These are phyloP conservation scores for Chorisops tibialis DNA, from an alignment of 2,888 invertebrate genomes.

Conservation along the genomic window DNA sequence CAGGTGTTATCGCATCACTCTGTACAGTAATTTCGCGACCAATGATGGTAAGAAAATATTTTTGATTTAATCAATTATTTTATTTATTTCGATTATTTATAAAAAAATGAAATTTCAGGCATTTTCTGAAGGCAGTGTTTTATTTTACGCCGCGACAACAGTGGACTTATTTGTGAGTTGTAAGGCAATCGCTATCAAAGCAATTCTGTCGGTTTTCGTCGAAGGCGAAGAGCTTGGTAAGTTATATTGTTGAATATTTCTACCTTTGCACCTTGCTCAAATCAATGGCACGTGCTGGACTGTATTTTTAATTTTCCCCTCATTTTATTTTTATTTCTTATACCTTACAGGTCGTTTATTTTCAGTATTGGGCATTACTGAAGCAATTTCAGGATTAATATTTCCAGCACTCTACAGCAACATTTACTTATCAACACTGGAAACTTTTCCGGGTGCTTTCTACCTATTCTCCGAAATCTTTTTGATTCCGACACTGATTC, in stretches of 20 bases:
- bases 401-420: conserved; percentile 48
- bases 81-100: too few relatives aligned
- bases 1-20: conserved; percentile 47
- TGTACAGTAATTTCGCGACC: conserved; percentile 45
- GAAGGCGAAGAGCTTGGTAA: conserved; percentile 48
- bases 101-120: too few relatives aligned
- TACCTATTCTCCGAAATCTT: conserved; percentile 49
- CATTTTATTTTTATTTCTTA: not conserved
- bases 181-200: conserved; percentile 49
- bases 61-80: not conserved
- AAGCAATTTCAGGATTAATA: conserved; percentile 47
- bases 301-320: too few relatives aligned
- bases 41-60: conserved; percentile 43
- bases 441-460: conserved; percentile 49
- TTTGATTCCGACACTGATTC: conserved; percentile 47
- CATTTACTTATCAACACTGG: conserved; percentile 45
- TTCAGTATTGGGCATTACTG: conserved; percentile 48
- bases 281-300: too few relatives aligned
- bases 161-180: conserved; percentile 49
- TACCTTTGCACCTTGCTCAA: too few relatives aligned
- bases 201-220: conserved; percentile 48
- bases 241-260: too few relatives aligned
- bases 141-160: conserved; percentile 45
- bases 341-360: conserved; percentile 37
- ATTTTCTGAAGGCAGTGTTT: conserved; percentile 41